phyloP scores from a whole-genome alignment of 1,140 invertebrate genomes.

The Brachionus rotundiformis region DNA sequence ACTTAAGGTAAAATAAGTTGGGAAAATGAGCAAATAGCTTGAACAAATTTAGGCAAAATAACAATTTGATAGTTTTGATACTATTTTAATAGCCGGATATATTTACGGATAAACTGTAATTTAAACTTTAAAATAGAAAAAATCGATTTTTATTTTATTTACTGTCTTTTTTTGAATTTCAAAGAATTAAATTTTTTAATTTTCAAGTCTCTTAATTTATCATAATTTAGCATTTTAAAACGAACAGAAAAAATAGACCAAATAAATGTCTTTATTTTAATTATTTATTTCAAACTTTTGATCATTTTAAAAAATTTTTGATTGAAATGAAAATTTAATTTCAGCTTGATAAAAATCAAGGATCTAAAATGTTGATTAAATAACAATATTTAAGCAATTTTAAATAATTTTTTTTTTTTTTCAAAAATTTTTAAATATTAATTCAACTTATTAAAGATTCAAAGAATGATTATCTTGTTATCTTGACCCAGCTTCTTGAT shows the following conservation, averaged over 20 bases:
- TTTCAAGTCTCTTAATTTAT: neutral
- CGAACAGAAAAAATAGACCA: neutral
- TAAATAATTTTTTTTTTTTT: too few relatives aligned
- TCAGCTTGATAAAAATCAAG: too few relatives aligned
- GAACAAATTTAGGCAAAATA: neutral
- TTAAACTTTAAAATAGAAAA: neutral
- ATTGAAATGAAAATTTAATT: too few relatives aligned
- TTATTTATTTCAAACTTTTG: neutral
- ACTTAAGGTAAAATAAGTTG: neutral
- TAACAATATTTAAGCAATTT: too few relatives aligned
- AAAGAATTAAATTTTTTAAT: neutral
- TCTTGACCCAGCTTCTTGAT: too few relatives aligned
- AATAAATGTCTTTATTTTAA: neutral
- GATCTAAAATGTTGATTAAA: too few relatives aligned
- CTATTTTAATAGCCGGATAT: neutral
- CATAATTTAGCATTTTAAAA: neutral
- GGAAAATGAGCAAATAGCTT: neutral
- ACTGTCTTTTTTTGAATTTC: neutral
- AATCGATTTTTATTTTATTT: neutral
- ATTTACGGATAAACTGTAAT: conserved; percentile 3
- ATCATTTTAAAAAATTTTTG: too few relatives aligned
- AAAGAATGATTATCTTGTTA: too few relatives aligned
- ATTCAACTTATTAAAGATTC: too few relatives aligned
- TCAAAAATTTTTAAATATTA: too few relatives aligned
- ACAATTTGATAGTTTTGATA: neutral